Evolutionary conservation across 2,113 vertebrate species (phyloP), one percentile per base, ranked within the genome.

Genomic region (Dolichallabes microphthalmus): DNA sequence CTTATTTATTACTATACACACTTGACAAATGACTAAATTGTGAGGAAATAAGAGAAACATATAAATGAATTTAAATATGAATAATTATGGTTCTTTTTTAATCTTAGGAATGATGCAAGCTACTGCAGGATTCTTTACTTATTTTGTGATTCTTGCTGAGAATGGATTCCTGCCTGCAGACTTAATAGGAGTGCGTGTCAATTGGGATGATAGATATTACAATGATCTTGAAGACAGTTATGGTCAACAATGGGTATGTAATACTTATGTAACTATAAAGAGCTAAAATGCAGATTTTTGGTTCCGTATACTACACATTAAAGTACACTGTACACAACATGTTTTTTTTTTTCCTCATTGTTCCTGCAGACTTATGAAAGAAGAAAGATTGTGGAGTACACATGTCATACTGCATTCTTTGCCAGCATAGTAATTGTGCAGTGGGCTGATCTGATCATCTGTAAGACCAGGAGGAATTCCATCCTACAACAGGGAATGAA

Each of bases 401-500:
- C 97, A 0, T 98, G 97, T 90, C 97, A 98, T 93, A 98, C 97
- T 0, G 95, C 97, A 0, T 98, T 97, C 93, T 98, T 98, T 0
- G 92, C 89, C 93, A 98, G 97, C 80, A 98, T 98, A 2, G 97
- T 98, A 82, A 90, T 98, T 13, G 96, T 97, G 39, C 97, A 98
- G 81, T 97, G 96, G 97, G 96, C 97, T 0, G 96, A 97, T 91
- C 93, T 98, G 88, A 97, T 98, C 92, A 97, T 98, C 93, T 98
- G 97, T 90, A 98, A 98, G 88, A 98, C 97, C 50, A 95, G 97
- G 1, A 96, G 95, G 85, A 98, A 98, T 92, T 98, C 96, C 0
- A 95, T 98, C 85, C 90, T 98, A 90, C 97, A 97, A 89, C 97
- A 98, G 82, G 97, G 97, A 92, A 97, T 98, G 96, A 97, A 95